These are phyloP conservation scores for Alcedo atthis DNA, from an alignment of 2,797 vertebrate genomes.

Conservation along the genomic window DNA sequence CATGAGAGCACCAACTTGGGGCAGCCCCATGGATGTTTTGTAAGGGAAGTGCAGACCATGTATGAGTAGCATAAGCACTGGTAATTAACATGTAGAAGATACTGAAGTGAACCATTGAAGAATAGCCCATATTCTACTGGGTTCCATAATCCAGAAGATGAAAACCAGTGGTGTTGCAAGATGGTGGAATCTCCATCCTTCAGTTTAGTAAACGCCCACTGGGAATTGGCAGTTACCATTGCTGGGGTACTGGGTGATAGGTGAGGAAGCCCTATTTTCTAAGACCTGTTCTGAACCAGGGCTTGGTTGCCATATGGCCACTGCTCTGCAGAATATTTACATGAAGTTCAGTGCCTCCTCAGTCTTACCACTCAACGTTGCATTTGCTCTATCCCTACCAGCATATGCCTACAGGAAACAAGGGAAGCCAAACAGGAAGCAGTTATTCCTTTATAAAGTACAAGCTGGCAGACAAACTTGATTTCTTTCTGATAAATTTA, in stretches of 20 bases:
- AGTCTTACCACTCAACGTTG: not conserved
- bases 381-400: not conserved
- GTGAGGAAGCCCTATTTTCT: not conserved
- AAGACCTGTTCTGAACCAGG: not conserved
- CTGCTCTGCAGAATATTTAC: not conserved
- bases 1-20: not conserved
- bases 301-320: not conserved
- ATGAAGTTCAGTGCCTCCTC: accelerated
- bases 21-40: not conserved
- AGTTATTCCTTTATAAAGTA: not conserved
- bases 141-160: not conserved
- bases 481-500: not conserved
- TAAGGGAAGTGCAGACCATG: not conserved
- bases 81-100: not conserved
- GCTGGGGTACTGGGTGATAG: not conserved
- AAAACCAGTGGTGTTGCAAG: not conserved
- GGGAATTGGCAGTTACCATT: not conserved
- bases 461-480: not conserved
- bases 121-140: not conserved
- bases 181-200: not conserved
- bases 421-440: not conserved
- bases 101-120: not conserved
- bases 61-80: not conserved
- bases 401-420: not conserved
- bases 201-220: not conserved